phyloP scores from a whole-genome alignment of 2,888 invertebrate genomes.

The Troides aeacus region DNA sequence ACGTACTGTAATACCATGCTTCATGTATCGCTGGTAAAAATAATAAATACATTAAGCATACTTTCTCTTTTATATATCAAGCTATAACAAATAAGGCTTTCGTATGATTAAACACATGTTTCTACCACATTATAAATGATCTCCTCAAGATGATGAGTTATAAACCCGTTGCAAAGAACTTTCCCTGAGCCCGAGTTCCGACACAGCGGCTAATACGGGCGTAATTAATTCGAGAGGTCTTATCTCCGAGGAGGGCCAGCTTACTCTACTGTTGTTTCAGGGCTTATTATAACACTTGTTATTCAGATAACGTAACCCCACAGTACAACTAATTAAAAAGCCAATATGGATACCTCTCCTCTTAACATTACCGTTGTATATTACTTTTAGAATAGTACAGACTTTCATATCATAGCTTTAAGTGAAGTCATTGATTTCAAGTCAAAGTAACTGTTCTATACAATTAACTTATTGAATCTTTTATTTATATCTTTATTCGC shows the following conservation, averaged over 20 bases:
- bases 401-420: no score
- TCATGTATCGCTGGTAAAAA: no score
- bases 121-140: background rate
- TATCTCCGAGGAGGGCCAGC: slow-evolving; percentile 11
- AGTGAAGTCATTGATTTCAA: no score
- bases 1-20: no score
- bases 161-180: slow-evolving; percentile 1
- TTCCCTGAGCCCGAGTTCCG: slow-evolving; percentile 1
- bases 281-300: slow-evolving; percentile 15
- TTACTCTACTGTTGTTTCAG: slow-evolving; percentile 3
- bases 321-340: slow-evolving; percentile 13
- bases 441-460: no score
- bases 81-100: no score
- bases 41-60: no score
- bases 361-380: no score
- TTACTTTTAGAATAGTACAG: no score
- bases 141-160: background rate
- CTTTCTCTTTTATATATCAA: no score
- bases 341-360: background rate
- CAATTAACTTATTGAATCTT: no score
- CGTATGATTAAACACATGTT: background rate
- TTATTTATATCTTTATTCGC: no score
- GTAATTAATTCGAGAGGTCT: slow-evolving; percentile 24
- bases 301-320: slow-evolving; percentile 3
- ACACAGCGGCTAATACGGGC: slow-evolving; percentile 20